phyloP scores from a whole-genome alignment of 2,888 invertebrate species.

The Callyntrura sp. region DNA sequence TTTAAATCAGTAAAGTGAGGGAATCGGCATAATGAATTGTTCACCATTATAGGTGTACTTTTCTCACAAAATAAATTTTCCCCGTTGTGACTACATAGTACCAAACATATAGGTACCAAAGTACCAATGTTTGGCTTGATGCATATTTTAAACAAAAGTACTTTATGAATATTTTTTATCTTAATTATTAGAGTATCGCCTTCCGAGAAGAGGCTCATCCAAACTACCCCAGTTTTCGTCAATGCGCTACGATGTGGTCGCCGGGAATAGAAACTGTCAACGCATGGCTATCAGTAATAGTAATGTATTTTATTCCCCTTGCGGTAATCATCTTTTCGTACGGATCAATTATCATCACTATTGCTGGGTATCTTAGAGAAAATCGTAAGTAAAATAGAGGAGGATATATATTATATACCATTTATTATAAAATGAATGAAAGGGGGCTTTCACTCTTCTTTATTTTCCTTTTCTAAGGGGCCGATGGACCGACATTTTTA shows the following conservation, averaged over 20 bases:
- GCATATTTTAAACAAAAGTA: too few relatives aligned
- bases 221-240: constrained; percentile 88
- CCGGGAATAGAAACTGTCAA: constrained; percentile 89
- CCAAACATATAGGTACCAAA: background rate
- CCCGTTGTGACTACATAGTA: background rate
- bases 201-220: constrained; percentile 90
- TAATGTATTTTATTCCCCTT: constrained; percentile 91
- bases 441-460: constrained; percentile 84
- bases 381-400: constrained; percentile 87
- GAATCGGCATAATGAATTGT: too few relatives aligned
- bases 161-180: too few relatives aligned
- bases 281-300: constrained; percentile 90
- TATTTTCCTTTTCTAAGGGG: constrained; percentile 7
- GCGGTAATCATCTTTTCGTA: constrained; percentile 90
- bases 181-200: constrained; percentile 88
- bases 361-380: constrained; percentile 89
- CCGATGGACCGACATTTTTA: constrained; percentile 49
- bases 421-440: too few relatives aligned
- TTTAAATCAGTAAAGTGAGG: too few relatives aligned
- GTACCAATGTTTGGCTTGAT: too few relatives aligned
- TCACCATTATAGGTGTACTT: background rate
- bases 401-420: too few relatives aligned
- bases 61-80: background rate
- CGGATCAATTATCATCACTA: constrained; percentile 88
- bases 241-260: constrained; percentile 91